Evolutionary conservation across 2,888 invertebrate species (phyloP).

Genomic region (Antheraea yamamai): DNA sequence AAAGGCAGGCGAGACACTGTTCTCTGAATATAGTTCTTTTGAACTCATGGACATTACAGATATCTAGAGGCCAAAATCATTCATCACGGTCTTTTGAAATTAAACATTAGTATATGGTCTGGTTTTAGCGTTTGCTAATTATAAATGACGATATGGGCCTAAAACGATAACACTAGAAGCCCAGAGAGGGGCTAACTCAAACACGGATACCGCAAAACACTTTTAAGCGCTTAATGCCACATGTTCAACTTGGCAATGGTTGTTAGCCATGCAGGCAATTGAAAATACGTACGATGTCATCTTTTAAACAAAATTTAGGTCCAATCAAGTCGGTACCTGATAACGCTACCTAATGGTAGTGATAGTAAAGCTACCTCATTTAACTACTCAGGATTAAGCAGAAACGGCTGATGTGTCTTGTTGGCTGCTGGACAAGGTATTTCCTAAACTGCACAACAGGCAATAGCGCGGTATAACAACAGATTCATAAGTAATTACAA

Average conservation of each 20-base stretch:
- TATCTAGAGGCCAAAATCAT: not conserved
- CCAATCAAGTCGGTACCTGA: too few relatives aligned
- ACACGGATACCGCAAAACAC: not conserved
- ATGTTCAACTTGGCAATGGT: not conserved
- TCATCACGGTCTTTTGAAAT: too few relatives aligned
- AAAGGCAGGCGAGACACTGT: conserved; percentile 1
- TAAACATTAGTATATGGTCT: too few relatives aligned
- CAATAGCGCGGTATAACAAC: not conserved
- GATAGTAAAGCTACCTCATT: too few relatives aligned
- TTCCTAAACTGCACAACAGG: not conserved
- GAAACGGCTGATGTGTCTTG: not conserved
- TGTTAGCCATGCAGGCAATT: not conserved
- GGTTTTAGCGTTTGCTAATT: too few relatives aligned
- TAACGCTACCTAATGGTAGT: too few relatives aligned
- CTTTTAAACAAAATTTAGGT: not conserved
- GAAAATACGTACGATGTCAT: not conserved
- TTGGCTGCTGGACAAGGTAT: not conserved
- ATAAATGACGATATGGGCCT: not conserved
- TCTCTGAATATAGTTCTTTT: conserved; percentile 1
- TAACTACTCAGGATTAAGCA: not conserved
- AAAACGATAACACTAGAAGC: not conserved
- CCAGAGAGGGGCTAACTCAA: not conserved
- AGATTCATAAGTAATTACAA: not conserved
- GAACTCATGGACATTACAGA: not conserved
- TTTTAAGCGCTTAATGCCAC: not conserved